A percentile compares a stretch with the other conserved stretches of the same genome.
Conservation (phyloP, 2,888 invertebrate genomes). For the Sipha maydis region DNA sequence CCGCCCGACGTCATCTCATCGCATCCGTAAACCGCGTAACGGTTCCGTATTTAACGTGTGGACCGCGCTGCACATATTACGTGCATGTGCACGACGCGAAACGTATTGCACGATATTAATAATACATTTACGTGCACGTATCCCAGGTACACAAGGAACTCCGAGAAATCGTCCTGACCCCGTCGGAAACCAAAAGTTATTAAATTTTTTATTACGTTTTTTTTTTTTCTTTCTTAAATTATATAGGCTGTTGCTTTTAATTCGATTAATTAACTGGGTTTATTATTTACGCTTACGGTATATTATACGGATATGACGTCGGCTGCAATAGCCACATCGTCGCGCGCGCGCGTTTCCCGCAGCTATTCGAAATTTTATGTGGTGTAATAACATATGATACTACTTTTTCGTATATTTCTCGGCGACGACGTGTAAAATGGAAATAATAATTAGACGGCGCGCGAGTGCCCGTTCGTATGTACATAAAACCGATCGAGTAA, state of each 20-base stretch:
- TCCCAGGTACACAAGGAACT: background rate
- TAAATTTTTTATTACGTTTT: background rate
- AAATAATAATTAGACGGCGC: slow-evolving; percentile 6
- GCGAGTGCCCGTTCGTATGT: background rate
- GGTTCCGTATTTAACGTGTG: too few species aligned
- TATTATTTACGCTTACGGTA: too few species aligned
- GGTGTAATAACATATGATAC: background rate
- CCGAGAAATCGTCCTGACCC: background rate
- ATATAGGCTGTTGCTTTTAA: background rate
- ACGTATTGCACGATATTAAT: too few species aligned
- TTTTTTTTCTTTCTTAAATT: too few species aligned
- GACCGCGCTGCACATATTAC: too few species aligned
- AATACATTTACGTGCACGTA: too few species aligned
- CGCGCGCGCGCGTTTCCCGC: background rate
- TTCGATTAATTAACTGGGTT: slow-evolving; percentile 10
- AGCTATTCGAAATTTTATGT: background rate
- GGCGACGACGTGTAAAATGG: background rate
- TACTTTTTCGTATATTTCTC: background rate
- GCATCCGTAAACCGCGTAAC: too few species aligned
- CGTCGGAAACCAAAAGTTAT: background rate
- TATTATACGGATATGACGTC: background rate
- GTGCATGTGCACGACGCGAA: too few species aligned
- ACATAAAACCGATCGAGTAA: background rate
- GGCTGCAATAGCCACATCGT: background rate
- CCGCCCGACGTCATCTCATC: too few species aligned